Conservation (phyloP, 2,888 invertebrate genomes). For the Limnephilus lunatus region DNA sequence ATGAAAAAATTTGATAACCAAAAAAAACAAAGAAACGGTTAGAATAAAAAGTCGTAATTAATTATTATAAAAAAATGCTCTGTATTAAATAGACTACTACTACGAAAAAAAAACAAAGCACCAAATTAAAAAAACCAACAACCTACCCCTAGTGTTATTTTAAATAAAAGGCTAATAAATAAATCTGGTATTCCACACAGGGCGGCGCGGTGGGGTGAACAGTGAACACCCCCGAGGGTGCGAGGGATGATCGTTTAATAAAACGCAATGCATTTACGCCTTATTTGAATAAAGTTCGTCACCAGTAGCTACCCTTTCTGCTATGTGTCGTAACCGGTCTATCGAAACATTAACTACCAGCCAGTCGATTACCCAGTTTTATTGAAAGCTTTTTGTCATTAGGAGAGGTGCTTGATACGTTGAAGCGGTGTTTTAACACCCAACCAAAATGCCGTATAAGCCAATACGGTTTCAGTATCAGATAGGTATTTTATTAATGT, state of each 20-base stretch:
- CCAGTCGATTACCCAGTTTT: constrained; percentile 46
- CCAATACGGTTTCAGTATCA: not conserved
- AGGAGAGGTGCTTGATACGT: not conserved
- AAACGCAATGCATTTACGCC: constrained; percentile 63
- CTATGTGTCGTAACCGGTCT: constrained; percentile 44
- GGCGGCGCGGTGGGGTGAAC: constrained; percentile 26
- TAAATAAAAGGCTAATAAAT: constrained; percentile 57
- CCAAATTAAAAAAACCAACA: constrained; percentile 2
- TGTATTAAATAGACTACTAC: not conserved
- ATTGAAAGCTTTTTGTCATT: constrained; percentile 53
- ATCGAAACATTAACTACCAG: constrained; percentile 54
- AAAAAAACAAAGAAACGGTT: not conserved
- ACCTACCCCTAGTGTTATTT: constrained; percentile 29
- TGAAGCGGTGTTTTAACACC: not conserved
- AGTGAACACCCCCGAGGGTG: constrained; percentile 1
- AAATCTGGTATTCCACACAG: constrained; percentile 47
- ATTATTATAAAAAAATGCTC: not conserved
- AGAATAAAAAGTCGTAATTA: not conserved
- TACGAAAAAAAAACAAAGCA: constrained; percentile 25
- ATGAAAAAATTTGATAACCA: not conserved
- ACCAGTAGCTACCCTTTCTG: not conserved
- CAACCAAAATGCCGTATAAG: not conserved
- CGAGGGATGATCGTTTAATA: constrained; percentile 64
- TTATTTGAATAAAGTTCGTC: constrained; percentile 59
- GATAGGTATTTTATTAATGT: not conserved